Conservation (phyloP, 2,113 vertebrate genomes). For the Saccopteryx leptura region DNA sequence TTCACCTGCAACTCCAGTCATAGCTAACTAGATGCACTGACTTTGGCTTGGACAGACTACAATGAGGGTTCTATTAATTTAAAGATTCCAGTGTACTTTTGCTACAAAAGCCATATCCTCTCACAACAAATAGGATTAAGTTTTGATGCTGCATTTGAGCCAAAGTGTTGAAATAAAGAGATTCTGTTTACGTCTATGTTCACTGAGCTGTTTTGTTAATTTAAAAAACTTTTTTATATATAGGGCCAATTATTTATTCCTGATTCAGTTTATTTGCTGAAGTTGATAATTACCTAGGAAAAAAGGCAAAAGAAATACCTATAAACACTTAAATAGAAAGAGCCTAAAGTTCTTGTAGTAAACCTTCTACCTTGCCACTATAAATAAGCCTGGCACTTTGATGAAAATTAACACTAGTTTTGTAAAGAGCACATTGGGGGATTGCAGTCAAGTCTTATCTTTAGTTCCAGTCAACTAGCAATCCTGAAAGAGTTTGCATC, state of each 20-base stretch:
- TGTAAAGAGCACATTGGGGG: slow-evolving; percentile 92
- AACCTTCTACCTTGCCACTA: slow-evolving; percentile 85
- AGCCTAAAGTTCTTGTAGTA: slow-evolving; percentile 86
- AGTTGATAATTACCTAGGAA: slow-evolving; percentile 85
- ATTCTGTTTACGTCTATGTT: slow-evolving; percentile 69
- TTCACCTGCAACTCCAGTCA: slow-evolving; percentile 78
- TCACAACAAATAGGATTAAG: slow-evolving; percentile 88
- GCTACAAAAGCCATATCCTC: slow-evolving; percentile 86
- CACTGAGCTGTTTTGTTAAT: slow-evolving; percentile 72
- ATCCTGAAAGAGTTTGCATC: slow-evolving; percentile 98
- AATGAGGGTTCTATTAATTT: slow-evolving; percentile 84
- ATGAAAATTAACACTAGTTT: slow-evolving; percentile 94
- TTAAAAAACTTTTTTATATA: slow-evolving; percentile 75
- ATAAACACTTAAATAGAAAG: slow-evolving; percentile 86
- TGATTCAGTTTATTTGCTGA: slow-evolving; percentile 71
- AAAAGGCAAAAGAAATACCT: slow-evolving; percentile 78
- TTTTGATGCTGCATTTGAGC: slow-evolving; percentile 86
- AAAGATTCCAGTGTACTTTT: slow-evolving; percentile 85
- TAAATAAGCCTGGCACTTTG: slow-evolving; percentile 89
- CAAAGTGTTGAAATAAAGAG: slow-evolving; percentile 86
- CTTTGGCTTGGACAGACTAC: slow-evolving; percentile 81
- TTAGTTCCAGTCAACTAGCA: slow-evolving; percentile 97
- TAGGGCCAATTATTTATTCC: slow-evolving; percentile 79
- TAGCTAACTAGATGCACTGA: slow-evolving; percentile 77
- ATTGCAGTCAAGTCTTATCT: slow-evolving; percentile 94